These are phyloP conservation scores for Trinectes maculatus DNA, from an alignment of 2,113 vertebrate species.

Conservation along the genomic window DNA sequence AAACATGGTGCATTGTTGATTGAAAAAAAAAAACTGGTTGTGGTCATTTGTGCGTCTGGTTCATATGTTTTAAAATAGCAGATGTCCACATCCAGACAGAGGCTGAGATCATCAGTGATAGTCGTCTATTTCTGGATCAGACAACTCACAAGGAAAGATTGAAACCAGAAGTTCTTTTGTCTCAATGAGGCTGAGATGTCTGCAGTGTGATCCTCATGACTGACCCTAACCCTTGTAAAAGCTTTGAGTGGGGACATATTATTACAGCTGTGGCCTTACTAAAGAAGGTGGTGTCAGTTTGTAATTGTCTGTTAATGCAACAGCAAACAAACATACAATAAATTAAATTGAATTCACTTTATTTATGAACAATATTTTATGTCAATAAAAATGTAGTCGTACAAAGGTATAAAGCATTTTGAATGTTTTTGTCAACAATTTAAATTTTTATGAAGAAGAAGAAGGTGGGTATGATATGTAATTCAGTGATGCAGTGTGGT, in stretches of 20 bases:
- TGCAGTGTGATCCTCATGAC: not conserved
- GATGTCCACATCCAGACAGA: not conserved
- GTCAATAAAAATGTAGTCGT: too few species aligned
- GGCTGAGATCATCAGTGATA: constrained; percentile 32
- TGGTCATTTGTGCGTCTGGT: not conserved
- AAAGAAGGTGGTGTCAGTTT: too few species aligned
- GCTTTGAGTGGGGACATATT: too few species aligned
- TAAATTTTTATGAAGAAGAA: not conserved
- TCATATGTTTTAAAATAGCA: not conserved
- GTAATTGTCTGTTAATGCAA: too few species aligned
- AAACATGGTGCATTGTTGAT: constrained; percentile 73
- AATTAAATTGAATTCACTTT: too few species aligned
- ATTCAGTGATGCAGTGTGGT: too few species aligned
- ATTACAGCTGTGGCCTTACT: too few species aligned
- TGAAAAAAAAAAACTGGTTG: constrained; percentile 7
- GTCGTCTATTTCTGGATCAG: constrained; percentile 43
- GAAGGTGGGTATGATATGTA: too few species aligned
- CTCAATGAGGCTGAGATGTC: not conserved
- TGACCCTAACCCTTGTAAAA: too few species aligned
- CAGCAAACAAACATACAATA: too few species aligned
- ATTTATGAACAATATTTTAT: too few species aligned
- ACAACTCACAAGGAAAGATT: constrained; percentile 28
- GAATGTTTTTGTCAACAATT: too few species aligned
- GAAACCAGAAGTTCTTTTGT: constrained; percentile 10
- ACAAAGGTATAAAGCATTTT: not conserved